Conservation (phyloP, 2,888 invertebrate species). For the Sepioteuthis lessoniana region DNA sequence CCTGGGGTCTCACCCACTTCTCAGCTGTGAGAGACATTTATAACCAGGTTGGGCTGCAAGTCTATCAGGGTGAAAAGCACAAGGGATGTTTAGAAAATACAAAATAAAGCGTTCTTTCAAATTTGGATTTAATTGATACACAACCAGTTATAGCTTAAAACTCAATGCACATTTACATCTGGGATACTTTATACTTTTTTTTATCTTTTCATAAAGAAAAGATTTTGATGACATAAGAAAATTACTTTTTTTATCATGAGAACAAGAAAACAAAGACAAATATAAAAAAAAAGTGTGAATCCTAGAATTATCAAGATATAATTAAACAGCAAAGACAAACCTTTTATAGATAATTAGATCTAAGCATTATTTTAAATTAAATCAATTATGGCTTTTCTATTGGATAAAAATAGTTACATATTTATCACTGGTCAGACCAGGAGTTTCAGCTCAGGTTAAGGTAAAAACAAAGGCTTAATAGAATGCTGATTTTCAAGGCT, state of each 20-base stretch:
- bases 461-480: too few relatives aligned
- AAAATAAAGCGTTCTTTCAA: neutral
- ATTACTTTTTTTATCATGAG: neutral
- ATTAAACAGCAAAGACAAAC: too few relatives aligned
- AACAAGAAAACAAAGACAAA: too few relatives aligned
- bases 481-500: too few relatives aligned
- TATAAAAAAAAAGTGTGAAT: too few relatives aligned
- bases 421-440: too few relatives aligned
- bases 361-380: neutral
- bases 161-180: neutral
- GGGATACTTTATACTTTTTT: neutral
- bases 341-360: neutral
- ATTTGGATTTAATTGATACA: neutral
- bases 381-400: neutral
- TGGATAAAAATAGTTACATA: too few relatives aligned
- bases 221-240: neutral
- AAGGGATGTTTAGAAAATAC: neutral
- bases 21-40: neutral
- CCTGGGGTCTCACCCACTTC: constrained; percentile 21
- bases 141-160: neutral
- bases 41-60: neutral
- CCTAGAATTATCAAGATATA: too few relatives aligned
- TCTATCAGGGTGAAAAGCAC: neutral
- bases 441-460: too few relatives aligned
- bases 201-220: neutral